A percentile compares a stretch with the other conserved stretches of the same genome.
These are phyloP conservation scores for Cephus pulcher DNA, from an alignment of 2,888 invertebrate genomes.

Conservation along the genomic window DNA sequence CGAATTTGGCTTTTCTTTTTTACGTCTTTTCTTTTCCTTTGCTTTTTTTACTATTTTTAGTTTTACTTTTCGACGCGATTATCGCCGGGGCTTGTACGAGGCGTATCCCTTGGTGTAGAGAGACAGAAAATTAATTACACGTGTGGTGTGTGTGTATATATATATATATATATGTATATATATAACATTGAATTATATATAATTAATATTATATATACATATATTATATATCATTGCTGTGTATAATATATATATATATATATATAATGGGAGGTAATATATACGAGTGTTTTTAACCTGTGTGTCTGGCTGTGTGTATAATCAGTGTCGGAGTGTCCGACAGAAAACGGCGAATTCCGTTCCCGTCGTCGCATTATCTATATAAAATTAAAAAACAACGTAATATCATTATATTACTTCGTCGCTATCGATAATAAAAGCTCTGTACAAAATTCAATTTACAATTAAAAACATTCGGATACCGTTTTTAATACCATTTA, in stretches of 20 bases:
- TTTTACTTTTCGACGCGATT: constrained; percentile 7
- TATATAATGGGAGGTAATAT: constrained; percentile 11
- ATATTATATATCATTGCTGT: not conserved
- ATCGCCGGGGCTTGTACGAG: not conserved
- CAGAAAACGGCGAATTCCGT: not conserved
- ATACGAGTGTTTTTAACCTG: not conserved
- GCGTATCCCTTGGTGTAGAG: not conserved
- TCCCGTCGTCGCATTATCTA: constrained; percentile 39
- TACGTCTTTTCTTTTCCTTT: constrained; percentile 21
- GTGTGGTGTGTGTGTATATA: not conserved
- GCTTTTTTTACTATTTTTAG: constrained; percentile 15
- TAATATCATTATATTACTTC: constrained; percentile 65
- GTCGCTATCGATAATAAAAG: constrained; percentile 63
- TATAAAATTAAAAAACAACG: constrained; percentile 66
- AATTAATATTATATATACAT: not conserved
- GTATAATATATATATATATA: constrained; percentile 19
- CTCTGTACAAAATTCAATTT: constrained; percentile 65
- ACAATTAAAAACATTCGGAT: constrained; percentile 64
- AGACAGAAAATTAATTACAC: not conserved
- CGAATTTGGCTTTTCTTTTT: not conserved
- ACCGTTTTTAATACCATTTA: constrained; percentile 23
- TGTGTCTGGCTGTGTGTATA: not conserved
- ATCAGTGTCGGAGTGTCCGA: not conserved
- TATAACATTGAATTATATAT: not conserved
- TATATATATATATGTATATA: not conserved